Evolutionary conservation across 1,140 invertebrate species (phyloP).

Genomic region (Calosoma granatense): DNA sequence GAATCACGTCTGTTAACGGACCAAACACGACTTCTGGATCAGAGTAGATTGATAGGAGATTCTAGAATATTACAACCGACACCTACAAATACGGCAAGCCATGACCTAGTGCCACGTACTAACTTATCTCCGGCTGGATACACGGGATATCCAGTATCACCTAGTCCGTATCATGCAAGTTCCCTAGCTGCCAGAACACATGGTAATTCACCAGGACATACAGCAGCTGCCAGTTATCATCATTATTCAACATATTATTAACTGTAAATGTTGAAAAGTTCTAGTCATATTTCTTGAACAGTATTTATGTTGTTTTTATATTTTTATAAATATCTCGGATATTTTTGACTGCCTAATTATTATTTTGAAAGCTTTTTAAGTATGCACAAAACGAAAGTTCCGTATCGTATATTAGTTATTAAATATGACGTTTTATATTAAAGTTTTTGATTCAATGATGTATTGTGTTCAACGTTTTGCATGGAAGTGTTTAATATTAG

Average conservation of each 20-base stretch:
- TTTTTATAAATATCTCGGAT: background rate
- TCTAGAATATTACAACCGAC: conserved; percentile 21
- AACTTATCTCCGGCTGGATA: conserved; percentile 27
- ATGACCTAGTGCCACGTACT: conserved; percentile 13
- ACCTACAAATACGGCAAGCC: conserved; percentile 10
- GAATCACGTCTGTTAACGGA: conserved; percentile 20
- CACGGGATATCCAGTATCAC: conserved; percentile 27
- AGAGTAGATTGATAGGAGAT: conserved; percentile 25
- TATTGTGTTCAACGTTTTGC: conserved; percentile 6
- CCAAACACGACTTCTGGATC: conserved; percentile 25
- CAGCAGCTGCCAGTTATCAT: conserved; percentile 26
- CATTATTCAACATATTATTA: conserved; percentile 32
- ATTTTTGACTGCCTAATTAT: background rate
- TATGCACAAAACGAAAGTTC: conserved; percentile 2
- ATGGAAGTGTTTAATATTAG: conserved; percentile 4
- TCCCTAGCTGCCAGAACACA: conserved; percentile 26
- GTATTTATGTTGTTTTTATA: conserved; percentile 1
- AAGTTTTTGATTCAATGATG: background rate
- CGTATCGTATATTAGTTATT: background rate
- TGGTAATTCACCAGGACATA: conserved; percentile 21
- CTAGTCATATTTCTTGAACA: conserved; percentile 2
- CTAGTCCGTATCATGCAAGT: conserved; percentile 29
- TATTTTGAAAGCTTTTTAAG: background rate
- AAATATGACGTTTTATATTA: no score
- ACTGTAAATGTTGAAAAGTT: conserved; percentile 8